phyloP scores from a whole-genome alignment of 1,140 invertebrate genomes.

The Lamellibrachia luymesi region DNA sequence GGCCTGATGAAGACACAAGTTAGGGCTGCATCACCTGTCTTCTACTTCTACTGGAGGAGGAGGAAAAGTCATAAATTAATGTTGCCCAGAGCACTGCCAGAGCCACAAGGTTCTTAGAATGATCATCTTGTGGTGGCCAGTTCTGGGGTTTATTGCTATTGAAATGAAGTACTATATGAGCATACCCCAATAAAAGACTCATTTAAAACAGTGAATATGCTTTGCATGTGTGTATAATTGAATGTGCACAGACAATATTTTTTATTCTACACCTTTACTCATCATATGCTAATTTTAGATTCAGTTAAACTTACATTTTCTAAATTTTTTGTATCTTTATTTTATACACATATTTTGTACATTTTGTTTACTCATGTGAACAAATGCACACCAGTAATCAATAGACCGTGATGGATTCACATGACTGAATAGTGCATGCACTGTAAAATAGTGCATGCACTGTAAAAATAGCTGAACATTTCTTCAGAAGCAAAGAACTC shows the following conservation, averaged over 20 bases:
- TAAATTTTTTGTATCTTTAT: too few relatives aligned
- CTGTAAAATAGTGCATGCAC: neutral
- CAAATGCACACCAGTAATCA: too few relatives aligned
- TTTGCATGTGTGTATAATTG: too few relatives aligned
- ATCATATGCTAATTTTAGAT: too few relatives aligned
- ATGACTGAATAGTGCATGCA: neutral
- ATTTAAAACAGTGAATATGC: too few relatives aligned
- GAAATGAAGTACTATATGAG: neutral
- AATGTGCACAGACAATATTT: too few relatives aligned
- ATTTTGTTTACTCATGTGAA: too few relatives aligned
- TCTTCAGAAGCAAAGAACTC: neutral
- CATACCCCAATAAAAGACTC: too few relatives aligned
- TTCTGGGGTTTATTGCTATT: neutral
- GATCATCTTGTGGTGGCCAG: neutral
- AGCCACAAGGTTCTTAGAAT: neutral
- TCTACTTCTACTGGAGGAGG: neutral
- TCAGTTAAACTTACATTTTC: too few relatives aligned
- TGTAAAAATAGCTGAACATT: neutral
- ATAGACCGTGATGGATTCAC: too few relatives aligned
- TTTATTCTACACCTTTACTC: too few relatives aligned
- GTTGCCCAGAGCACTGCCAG: neutral
- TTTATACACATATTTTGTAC: too few relatives aligned
- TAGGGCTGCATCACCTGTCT: neutral
- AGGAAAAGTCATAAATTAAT: neutral
- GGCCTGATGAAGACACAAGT: neutral